Percentiles rank a stretch among this genome's conserved stretches.
Conservation (phyloP, 2,888 invertebrate species). For the Cheilosia grossa region DNA sequence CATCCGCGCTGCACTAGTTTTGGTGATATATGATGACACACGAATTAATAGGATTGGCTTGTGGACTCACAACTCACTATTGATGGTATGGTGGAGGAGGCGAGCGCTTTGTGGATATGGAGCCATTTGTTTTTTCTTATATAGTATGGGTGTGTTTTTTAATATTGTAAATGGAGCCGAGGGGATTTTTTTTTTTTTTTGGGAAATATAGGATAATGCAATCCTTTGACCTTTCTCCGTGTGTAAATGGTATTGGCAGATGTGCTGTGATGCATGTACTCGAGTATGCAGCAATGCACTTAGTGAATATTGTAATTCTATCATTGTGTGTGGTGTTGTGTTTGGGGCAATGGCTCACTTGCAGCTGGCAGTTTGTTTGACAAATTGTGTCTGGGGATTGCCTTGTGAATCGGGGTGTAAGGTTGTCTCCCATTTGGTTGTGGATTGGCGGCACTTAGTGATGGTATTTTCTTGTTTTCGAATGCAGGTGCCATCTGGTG, state of each 20-base stretch:
- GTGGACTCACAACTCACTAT: conserved; percentile 44
- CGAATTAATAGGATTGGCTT: conserved; percentile 75
- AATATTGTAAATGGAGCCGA: conserved; percentile 71
- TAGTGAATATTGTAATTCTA: conserved; percentile 68
- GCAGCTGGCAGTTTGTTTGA: conserved; percentile 50
- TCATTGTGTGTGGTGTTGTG: conserved; percentile 47
- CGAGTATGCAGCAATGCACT: conserved; percentile 47
- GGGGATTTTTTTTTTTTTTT: conserved; percentile 18
- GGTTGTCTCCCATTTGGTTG: conserved; percentile 6
- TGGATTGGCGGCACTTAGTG: background rate
- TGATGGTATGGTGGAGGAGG: background rate
- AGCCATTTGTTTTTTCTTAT: conserved; percentile 54
- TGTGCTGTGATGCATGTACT: conserved; percentile 55
- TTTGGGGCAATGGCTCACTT: conserved; percentile 35
- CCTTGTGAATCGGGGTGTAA: conserved; percentile 32
- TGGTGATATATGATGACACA: conserved; percentile 74
- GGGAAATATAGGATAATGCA: conserved; percentile 42
- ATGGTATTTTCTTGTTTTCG: no score
- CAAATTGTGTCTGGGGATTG: conserved; percentile 45
- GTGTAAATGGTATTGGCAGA: conserved; percentile 61
- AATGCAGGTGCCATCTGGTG: no score
- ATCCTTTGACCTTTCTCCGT: conserved; percentile 61
- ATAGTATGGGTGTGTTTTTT: conserved; percentile 40
- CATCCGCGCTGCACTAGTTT: conserved; percentile 53
- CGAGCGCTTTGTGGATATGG: conserved; percentile 37